phyloP scores from a whole-genome alignment of 2,113 vertebrate species.

The Stigmatopora nigra region DNA sequence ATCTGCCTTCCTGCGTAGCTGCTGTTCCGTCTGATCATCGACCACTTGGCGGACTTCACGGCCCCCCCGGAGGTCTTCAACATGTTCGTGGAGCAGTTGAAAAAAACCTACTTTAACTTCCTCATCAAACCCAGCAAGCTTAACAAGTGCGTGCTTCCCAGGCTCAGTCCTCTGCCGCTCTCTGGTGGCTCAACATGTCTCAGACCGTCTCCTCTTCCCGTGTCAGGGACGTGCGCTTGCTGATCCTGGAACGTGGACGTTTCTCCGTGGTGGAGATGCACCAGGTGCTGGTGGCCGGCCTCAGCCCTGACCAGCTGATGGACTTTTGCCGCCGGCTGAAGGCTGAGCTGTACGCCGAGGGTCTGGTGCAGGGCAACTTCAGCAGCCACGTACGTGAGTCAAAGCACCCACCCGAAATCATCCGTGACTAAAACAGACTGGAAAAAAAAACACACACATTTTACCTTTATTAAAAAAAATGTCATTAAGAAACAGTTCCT shows the following conservation, averaged over 20 bases:
- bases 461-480: no score
- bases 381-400: slow-evolving; percentile 76
- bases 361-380: slow-evolving; percentile 92
- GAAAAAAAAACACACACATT: no score
- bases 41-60: slow-evolving; percentile 85
- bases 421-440: no score
- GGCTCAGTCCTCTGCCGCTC: slow-evolving; percentile 30
- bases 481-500: background rate
- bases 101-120: slow-evolving; percentile 94
- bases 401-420: background rate
- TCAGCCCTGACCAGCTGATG: slow-evolving; percentile 75
- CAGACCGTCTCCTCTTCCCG: background rate
- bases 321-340: slow-evolving; percentile 80
- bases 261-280: slow-evolving; percentile 96
- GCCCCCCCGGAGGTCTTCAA: slow-evolving; percentile 82
- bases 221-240: slow-evolving; percentile 83
- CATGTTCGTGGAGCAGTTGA: slow-evolving; percentile 92
- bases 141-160: slow-evolving; percentile 78
- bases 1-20: slow-evolving; percentile 64
- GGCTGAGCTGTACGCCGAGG: slow-evolving; percentile 83
- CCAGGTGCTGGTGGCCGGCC: slow-evolving; percentile 76
- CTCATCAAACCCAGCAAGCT: slow-evolving; percentile 92
- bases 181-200: slow-evolving; percentile 42
- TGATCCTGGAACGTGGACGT: slow-evolving; percentile 83
- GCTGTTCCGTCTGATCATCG: slow-evolving; percentile 87